Evolutionary conservation across 2,888 invertebrate species (phyloP).

Genomic region (Encarsia formosa): DNA sequence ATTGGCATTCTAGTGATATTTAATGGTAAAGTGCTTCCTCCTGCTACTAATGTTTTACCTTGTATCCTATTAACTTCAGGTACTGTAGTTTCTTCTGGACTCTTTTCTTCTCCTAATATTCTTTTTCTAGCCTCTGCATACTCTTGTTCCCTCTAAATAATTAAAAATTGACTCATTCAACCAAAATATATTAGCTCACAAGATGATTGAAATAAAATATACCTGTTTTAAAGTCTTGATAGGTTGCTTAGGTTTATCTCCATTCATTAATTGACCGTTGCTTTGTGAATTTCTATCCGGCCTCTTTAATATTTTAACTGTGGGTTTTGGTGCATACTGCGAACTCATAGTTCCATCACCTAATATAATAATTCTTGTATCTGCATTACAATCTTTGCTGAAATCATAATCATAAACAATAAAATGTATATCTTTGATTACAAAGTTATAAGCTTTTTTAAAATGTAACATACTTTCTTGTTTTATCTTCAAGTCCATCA

Average conservation of each 20-base stretch:
- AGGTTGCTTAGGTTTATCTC: constrained; percentile 69
- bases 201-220: constrained; percentile 4
- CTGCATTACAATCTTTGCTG: constrained; percentile 34
- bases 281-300: constrained; percentile 56
- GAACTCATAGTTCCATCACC: constrained; percentile 76
- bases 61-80: constrained; percentile 49
- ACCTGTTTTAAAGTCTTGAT: constrained; percentile 75
- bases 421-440: constrained; percentile 10
- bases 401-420: constrained; percentile 3
- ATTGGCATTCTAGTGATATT: constrained; percentile 68
- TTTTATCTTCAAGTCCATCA: constrained; percentile 38
- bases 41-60: constrained; percentile 35
- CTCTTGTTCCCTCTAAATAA: constrained; percentile 77
- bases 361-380: constrained; percentile 66
- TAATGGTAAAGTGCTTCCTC: constrained; percentile 32
- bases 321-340: constrained; percentile 75
- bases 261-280: constrained; percentile 60
- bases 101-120: constrained; percentile 82
- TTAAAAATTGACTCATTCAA: not conserved
- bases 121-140: constrained; percentile 88
- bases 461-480: constrained; percentile 41
- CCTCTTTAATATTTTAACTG: constrained; percentile 78
- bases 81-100: constrained; percentile 62
- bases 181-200: too few relatives aligned
- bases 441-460: too few relatives aligned